Conservation (phyloP, 2,113 vertebrate species). For the Lepus europaeus region DNA sequence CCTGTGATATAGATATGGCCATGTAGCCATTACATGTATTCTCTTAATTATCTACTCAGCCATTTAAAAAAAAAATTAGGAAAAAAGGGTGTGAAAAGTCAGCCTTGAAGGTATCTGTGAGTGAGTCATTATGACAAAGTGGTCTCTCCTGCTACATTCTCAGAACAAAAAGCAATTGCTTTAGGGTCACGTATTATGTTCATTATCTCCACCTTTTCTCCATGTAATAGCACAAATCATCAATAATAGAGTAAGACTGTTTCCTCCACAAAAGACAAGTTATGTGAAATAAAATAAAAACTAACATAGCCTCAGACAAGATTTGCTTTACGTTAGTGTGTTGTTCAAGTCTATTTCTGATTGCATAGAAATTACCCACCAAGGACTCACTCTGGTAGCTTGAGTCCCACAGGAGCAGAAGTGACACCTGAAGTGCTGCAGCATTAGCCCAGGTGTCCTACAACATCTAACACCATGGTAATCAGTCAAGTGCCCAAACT, state of each 20-base stretch:
- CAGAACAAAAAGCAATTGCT: background rate
- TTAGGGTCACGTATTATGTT: background rate
- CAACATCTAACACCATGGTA: rapidly evolving
- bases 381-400: background rate
- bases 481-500: background rate
- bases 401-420: background rate
- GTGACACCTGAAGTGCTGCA: background rate
- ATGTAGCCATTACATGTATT: background rate
- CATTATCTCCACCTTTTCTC: background rate
- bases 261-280: slow-evolving; percentile 22
- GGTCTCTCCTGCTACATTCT: background rate
- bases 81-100: background rate
- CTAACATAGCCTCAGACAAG: background rate
- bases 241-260: background rate
- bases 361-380: background rate
- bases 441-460: background rate
- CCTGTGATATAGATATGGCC: background rate
- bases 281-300: background rate
- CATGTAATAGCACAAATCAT: background rate
- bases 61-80: slow-evolving; percentile 26
- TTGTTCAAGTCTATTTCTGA: slow-evolving; percentile 1
- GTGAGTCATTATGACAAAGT: background rate
- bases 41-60: background rate
- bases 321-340: background rate
- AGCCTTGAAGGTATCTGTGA: background rate